Base-by-base conservation (phyloP, 2,113 vertebrate genomes). In the Nycticorax nycticorax region DNA sequence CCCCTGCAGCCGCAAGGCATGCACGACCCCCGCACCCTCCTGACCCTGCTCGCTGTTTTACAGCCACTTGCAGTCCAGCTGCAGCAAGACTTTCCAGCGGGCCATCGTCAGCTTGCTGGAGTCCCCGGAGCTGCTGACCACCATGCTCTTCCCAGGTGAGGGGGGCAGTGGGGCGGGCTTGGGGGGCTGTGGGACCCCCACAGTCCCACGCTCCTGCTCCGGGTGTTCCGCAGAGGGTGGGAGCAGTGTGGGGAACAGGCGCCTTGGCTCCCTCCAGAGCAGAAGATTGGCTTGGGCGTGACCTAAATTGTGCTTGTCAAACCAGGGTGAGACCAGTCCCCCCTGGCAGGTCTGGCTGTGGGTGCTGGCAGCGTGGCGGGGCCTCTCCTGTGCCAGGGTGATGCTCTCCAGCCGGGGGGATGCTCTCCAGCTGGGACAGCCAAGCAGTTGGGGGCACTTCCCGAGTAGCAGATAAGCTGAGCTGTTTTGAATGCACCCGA, bases 121-220 rank as follows among this genome's bases (percentile, higher is more conserved):
- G 96, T 98, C 98, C 59, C 98, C 99, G 4, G 99, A 99, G 96
- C 97, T 98, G 26, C 98, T 99, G 63, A 99, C 98, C 80, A 99
- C 99, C 43, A 99, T 99, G 98, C 97, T 99, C 66, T 98, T 99
- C 88, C 99, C 99, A 98, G 99, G 99, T 99, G 92, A 50, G 98
- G 67, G 22, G 55, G 30, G 43, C 17, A 0, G 1, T 23, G 64
- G 66, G 63, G 16, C 8, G 1, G 8, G 15, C 7, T 1, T 5
- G 27, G 24, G 8, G 7, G 39, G 47, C 53, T 55, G n/a, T 0
- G 2, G 39, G 47, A 23, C 10, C 32, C 48, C 43, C n/a, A 2
- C 37, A 6, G 12, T 14, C 18, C 37, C 53, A 14, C 1, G 2
- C 32, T 66, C 2, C 73, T 55, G 68, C 68, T 27, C 57, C 0